Evolutionary conservation across 1,140 invertebrate genomes (phyloP).

Genomic region (Wasmannia auropunctata): DNA sequence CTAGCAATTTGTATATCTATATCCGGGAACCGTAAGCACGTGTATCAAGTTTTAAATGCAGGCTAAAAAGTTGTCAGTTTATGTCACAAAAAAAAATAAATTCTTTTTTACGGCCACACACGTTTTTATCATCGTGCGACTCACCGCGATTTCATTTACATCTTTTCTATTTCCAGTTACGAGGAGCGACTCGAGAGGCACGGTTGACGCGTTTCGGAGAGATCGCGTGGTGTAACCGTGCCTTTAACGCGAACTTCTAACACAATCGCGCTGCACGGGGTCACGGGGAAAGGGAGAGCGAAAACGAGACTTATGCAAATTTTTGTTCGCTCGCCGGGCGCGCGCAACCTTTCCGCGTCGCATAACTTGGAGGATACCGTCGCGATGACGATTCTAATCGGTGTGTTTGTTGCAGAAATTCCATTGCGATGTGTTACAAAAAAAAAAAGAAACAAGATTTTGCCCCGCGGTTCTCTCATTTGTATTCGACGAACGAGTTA

Average conservation of each 20-base stretch:
- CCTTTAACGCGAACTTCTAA: constrained; percentile 54
- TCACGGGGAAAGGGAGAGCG: constrained; percentile 57
- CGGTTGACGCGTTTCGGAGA: constrained; percentile 16
- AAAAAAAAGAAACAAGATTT: not conserved
- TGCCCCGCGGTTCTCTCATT: not conserved
- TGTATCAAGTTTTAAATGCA: not conserved
- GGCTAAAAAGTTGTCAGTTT: not conserved
- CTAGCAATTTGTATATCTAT: not conserved
- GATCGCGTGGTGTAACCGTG: constrained; percentile 46
- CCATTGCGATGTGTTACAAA: not conserved
- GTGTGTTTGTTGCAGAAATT: constrained; percentile 15
- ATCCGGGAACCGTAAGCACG: not conserved
- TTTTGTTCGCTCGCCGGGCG: constrained; percentile 41
- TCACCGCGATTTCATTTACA: not conserved
- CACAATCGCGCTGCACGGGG: constrained; percentile 32
- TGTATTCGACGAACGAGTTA: not conserved
- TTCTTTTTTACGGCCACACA: not conserved
- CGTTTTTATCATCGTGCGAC: not conserved
- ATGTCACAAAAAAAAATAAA: not conserved
- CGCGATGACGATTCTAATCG: not conserved
- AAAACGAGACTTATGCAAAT: constrained; percentile 64
- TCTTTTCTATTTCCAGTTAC: not conserved
- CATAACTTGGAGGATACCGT: constrained; percentile 37
- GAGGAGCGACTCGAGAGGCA: not conserved
- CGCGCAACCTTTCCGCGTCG: constrained; percentile 62